Evolutionary conservation across 2,113 vertebrate genomes (phyloP), one percentile per base, ranked within the genome.

Genomic region (Labeo rohita): DNA sequence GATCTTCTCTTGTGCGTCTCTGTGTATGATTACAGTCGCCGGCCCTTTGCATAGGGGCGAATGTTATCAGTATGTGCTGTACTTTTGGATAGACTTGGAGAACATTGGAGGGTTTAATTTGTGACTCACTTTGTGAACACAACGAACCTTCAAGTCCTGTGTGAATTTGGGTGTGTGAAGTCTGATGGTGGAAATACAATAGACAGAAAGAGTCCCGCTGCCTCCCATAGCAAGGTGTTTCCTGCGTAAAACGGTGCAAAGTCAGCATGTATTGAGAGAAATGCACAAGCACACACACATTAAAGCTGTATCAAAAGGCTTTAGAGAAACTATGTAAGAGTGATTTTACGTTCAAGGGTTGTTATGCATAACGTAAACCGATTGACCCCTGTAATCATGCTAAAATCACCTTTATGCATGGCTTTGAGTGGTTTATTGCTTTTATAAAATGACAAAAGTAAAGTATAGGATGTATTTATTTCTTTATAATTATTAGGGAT

Each of bases 181-280:
- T 82, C 63, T 83, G 66, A 73, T 11, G 59, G 23, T 78, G 28
- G 56, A 54, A 0, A 91, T 90, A 93, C 94, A 93, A 93, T 93
- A 83, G 91, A 85, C 87, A 85, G 74, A 73, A 89, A 56, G 84
- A 52, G 90, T 84, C 83, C 79, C 23, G 13, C 88, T 86, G 87
- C 86, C 84, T 81, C 52, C 85, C 63, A 39, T 80, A 89, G 77
- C 93, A 93, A 93, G 92, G 93, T 94, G 93, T 92, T 94, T 94
- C 93, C 93, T 94, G 91, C 91, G 88, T 89, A 88, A 65, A 66
- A 59, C 36, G 74, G 23, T 85, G 90, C 90, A 87, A 86, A 76
- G 86, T 93, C 91, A 88, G 86, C 90, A 88, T 68, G 84, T 65
- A 81, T 84, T 66, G 66, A 72, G 80, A 72, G 84, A 84, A 63